phyloP scores from a whole-genome alignment of 2,888 invertebrate species.

The Heteromyza rotundicornis region DNA sequence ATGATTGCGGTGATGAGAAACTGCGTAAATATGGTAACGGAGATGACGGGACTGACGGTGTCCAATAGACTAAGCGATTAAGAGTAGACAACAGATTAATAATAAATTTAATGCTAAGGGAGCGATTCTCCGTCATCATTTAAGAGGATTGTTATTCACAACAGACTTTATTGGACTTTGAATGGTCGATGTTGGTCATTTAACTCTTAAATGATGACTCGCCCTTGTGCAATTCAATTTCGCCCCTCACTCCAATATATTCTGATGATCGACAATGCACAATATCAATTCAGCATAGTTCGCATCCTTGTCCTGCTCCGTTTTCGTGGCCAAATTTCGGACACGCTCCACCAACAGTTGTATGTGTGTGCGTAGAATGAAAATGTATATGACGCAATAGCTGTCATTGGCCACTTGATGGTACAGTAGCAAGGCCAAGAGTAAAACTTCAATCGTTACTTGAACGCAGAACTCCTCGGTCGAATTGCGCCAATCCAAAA shows the following conservation, averaged over 20 bases:
- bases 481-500: slow-evolving; percentile 35
- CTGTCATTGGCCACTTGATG: slow-evolving; percentile 34
- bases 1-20: slow-evolving; percentile 35
- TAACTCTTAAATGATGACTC: no score
- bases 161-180: no score
- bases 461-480: slow-evolving; percentile 31
- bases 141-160: neutral
- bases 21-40: slow-evolving; percentile 40
- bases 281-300: slow-evolving; percentile 22
- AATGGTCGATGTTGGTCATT: no score
- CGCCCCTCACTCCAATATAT: slow-evolving; percentile 23
- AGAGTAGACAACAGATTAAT: neutral
- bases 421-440: slow-evolving; percentile 19
- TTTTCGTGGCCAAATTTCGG: slow-evolving; percentile 14
- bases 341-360: slow-evolving; percentile 30
- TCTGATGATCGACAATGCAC: slow-evolving; percentile 36
- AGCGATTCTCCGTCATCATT: no score
- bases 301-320: neutral
- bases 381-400: slow-evolving; percentile 35
- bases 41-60: slow-evolving; percentile 33
- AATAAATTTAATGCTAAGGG: neutral
- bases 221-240: neutral
- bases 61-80: slow-evolving; percentile 17
- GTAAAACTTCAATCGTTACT: slow-evolving; percentile 27
- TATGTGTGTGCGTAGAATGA: slow-evolving; percentile 31